A percentile compares a stretch with the other conserved stretches of the same genome.
Evolutionary conservation across 1,140 invertebrate species (phyloP).

Genomic region (Macrostomum lignano): DNA sequence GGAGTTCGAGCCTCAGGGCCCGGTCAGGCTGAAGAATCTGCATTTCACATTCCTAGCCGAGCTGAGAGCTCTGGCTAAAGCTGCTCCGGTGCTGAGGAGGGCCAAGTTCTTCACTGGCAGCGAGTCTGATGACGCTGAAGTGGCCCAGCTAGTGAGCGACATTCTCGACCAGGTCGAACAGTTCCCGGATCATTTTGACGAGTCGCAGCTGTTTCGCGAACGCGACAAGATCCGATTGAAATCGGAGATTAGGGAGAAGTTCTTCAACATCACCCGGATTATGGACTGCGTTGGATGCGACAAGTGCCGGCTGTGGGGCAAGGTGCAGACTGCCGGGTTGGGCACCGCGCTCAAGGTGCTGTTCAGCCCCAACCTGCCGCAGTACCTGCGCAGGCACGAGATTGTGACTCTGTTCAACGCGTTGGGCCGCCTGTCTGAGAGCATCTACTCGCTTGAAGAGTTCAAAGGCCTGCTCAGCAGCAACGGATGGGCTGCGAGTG

Average conservation of each 20-base stretch:
- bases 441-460: no score
- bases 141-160: conserved; percentile 49
- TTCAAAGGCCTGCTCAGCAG: no score
- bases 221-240: conserved; percentile 8
- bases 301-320: conserved; percentile 94
- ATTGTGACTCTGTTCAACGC: conserved; percentile 82
- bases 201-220: conserved; percentile 2
- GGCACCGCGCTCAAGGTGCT: conserved; percentile 90
- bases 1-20: conserved; percentile 49
- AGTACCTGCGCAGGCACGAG: conserved; percentile 59
- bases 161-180: conserved; percentile 31
- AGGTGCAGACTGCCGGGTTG: conserved; percentile 71
- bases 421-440: no score
- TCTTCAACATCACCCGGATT: conserved; percentile 78
- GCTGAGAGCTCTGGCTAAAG: conserved; percentile 59
- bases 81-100: conserved; percentile 55
- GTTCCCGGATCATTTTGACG: conserved; percentile 1
- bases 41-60: conserved; percentile 87
- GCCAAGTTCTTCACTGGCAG: conserved; percentile 59
- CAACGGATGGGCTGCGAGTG: no score
- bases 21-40: conserved; percentile 69
- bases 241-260: conserved; percentile 71
- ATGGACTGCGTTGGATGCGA: conserved; percentile 99
- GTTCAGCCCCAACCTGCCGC: conserved; percentile 46
- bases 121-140: conserved; percentile 52